Conservation (phyloP, 2,888 invertebrate genomes). For the Oscheius sp. region DNA sequence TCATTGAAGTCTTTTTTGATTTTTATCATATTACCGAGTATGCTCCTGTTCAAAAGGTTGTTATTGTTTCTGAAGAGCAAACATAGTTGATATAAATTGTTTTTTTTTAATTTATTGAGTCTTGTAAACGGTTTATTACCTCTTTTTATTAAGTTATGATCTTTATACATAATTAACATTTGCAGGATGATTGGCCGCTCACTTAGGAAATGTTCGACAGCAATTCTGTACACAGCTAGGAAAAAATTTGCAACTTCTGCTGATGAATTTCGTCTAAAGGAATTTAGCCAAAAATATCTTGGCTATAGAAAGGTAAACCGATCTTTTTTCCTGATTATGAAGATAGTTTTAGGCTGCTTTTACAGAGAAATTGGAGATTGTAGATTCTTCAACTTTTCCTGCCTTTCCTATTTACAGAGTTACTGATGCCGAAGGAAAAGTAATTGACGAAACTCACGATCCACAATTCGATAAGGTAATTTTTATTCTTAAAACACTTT, state of each 20-base stretch:
- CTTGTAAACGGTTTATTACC: neutral
- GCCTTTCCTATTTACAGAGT: constrained; percentile 68
- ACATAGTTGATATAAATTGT: too few relatives aligned
- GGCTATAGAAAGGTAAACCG: constrained; percentile 62
- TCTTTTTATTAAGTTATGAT: constrained; percentile 2
- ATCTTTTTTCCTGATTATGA: too few relatives aligned
- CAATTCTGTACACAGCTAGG: neutral
- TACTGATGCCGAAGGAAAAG: constrained; percentile 63
- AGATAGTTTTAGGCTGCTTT: constrained; percentile 65
- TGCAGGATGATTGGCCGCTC: constrained; percentile 20
- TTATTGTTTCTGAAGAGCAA: constrained; percentile 14
- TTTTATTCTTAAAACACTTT: neutral
- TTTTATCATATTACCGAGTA: constrained; percentile 51
- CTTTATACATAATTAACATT: constrained; percentile 3
- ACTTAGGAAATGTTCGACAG: neutral
- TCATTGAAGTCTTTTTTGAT: constrained; percentile 82
- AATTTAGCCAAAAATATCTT: constrained; percentile 66
- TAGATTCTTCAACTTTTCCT: constrained; percentile 45
- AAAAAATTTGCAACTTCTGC: constrained; percentile 33
- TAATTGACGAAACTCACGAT: constrained; percentile 60
- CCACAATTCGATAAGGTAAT: constrained; percentile 61
- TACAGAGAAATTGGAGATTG: constrained; percentile 65
- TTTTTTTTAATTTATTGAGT: too few relatives aligned
- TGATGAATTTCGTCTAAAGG: constrained; percentile 65
- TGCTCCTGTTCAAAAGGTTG: constrained; percentile 3